These are phyloP conservation scores for Drosophila buzzatii DNA, from an alignment of 2,888 invertebrate species.

Conservation along the genomic window DNA sequence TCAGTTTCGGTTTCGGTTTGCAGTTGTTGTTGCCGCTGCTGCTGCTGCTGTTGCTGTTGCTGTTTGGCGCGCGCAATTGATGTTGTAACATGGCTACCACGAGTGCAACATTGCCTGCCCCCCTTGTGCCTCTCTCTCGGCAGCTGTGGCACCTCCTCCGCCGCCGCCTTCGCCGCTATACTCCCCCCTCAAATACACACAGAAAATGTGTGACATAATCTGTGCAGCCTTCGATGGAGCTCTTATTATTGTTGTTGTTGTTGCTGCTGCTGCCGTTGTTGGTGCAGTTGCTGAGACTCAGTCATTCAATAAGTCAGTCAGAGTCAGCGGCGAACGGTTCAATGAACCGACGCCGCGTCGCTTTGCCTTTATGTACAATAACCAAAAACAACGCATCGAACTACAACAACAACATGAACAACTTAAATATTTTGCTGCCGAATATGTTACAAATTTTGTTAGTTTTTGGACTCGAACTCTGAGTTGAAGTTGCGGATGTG, in stretches of 20 bases:
- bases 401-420: conserved; percentile 41
- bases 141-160: conserved; percentile 26
- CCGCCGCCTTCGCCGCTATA: conserved; percentile 35
- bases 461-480: conserved; percentile 59
- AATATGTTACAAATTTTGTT: conserved; percentile 80
- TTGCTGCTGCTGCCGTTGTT: conserved; percentile 17
- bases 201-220: conserved; percentile 79
- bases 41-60: conserved; percentile 47
- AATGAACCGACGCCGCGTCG: conserved; percentile 66
- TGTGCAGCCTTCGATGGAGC: conserved; percentile 76
- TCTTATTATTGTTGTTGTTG: conserved; percentile 25
- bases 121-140: conserved; percentile 1
- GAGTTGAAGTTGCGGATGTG: conserved; percentile 10
- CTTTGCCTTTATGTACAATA: conserved; percentile 74
- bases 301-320: conserved; percentile 81
- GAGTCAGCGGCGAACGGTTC: conserved; percentile 64
- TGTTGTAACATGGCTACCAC: conserved; percentile 82
- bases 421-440: conserved; percentile 75
- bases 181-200: conserved; percentile 72
- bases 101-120: conserved; percentile 73
- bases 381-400: conserved; percentile 56
- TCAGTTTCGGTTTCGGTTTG: conserved; percentile 45
- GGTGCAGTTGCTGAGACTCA: conserved; percentile 61
- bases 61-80: conserved; percentile 81
- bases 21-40: conserved; percentile 38